Evolutionary conservation across 2,797 vertebrate genomes (phyloP), one percentile per base, ranked within the genome.

Genomic region (Epinephelus malabaricus): DNA sequence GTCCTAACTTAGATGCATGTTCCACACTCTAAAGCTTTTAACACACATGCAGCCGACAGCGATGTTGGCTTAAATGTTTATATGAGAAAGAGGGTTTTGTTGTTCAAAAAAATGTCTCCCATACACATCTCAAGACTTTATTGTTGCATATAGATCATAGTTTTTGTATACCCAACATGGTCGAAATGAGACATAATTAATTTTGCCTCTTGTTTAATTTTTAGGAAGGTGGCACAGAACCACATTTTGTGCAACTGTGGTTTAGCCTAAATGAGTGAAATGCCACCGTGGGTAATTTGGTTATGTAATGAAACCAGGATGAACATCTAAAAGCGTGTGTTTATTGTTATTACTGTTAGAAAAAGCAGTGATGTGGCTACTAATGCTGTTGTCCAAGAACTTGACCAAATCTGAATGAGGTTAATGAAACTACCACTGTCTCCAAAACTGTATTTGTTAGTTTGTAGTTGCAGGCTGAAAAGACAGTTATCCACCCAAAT

Each of bases 381-480:
- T 45, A 55, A 46, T 34, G 3, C 43, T 65, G 2, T 49, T 34
- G 0, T 27, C 18, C 3, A 65, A 69, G 21, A 75, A 55, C 46
- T 27, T 49, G 46, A 54, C 0, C 18, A 46, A 17, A 66, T 79
- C 53, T 34, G 7, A 72, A 51, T 53, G 0, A 45, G 17, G 18
- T 43, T 40, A 56, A 58, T 69, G 23, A 59, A 49, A 79, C 60
- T 47, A 34, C 47, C 8, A 15, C 45, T 27, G 4, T 73, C 19
- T 49, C 17, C 43, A 45, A 0, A 27, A 53, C 46, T 27, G 14
- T 46, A 65, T 63, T 87, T 77, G 40, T 19, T 34, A 49, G 49
- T 76, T 63, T 83, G 53, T 79, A 62, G 63, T 69, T 68, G 15
- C 58, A 45, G 9, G 73, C 19, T 73, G 12, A 78, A 69, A 83